Conservation (phyloP, 1,140 invertebrate genomes). For the Sogatella furcifera region DNA sequence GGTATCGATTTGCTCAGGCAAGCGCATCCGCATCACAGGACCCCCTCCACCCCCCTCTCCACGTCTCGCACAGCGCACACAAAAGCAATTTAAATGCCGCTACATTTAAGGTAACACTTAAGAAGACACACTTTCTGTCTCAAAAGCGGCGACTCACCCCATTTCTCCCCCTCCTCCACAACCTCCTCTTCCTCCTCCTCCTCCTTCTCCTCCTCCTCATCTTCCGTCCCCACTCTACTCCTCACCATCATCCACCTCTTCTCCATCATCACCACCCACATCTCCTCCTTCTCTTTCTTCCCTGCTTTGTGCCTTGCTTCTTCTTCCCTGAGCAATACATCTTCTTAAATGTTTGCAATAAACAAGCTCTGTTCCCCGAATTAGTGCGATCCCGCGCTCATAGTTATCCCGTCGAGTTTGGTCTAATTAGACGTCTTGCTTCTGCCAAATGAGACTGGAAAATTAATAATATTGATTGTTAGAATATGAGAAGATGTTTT, state of each 20-base stretch:
- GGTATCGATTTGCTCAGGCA: background rate
- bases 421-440: too few relatives aligned
- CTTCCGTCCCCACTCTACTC: too few relatives aligned
- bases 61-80: background rate
- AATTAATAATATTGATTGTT: too few relatives aligned
- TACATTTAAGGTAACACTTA: constrained; percentile 4
- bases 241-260: too few relatives aligned
- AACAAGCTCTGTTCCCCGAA: background rate
- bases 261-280: too few relatives aligned
- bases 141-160: background rate
- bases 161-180: background rate
- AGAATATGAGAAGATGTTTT: too few relatives aligned
- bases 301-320: too few relatives aligned
- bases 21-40: background rate
- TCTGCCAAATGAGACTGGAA: too few relatives aligned
- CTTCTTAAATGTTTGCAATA: constrained; percentile 2
- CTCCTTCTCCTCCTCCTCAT: background rate
- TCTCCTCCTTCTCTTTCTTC: too few relatives aligned
- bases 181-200: background rate
- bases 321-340: background rate
- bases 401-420: background rate
- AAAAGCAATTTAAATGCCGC: constrained; percentile 3
- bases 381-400: background rate
- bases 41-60: background rate
- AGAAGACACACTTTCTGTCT: constrained; percentile 2